Conservation (phyloP, 2,797 vertebrate genomes). For the Tapera naevia region DNA sequence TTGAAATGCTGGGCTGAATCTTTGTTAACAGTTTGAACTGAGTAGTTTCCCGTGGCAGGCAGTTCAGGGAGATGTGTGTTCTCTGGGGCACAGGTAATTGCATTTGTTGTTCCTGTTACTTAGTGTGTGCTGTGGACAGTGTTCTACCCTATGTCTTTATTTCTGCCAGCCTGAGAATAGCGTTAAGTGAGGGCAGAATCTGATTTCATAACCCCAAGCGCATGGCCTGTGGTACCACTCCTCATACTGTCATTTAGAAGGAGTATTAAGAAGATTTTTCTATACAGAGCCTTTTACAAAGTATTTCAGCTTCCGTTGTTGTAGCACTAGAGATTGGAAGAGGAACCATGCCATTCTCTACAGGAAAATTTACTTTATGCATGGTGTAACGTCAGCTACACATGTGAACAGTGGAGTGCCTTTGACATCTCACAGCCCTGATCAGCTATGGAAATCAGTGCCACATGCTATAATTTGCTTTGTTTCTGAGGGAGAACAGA, state of each 20-base stretch:
- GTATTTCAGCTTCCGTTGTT: background rate
- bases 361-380: background rate
- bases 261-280: background rate
- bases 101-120: background rate
- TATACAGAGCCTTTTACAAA: background rate
- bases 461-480: background rate
- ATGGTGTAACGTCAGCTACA: rapidly evolving
- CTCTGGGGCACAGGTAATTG: background rate
- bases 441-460: background rate
- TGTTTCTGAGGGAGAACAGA: background rate
- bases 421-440: background rate
- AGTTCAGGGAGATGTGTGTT: background rate
- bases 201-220: background rate
- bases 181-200: background rate
- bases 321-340: background rate
- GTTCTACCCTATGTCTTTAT: background rate
- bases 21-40: background rate
- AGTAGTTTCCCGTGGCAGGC: background rate
- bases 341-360: background rate
- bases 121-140: background rate
- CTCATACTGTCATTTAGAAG: background rate
- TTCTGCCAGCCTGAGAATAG: background rate
- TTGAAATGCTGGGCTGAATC: background rate
- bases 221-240: background rate
- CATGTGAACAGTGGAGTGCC: rapidly evolving